Evolutionary conservation across 2,113 vertebrate genomes (phyloP).

Genomic region (Phrynosoma platyrhinos): DNA sequence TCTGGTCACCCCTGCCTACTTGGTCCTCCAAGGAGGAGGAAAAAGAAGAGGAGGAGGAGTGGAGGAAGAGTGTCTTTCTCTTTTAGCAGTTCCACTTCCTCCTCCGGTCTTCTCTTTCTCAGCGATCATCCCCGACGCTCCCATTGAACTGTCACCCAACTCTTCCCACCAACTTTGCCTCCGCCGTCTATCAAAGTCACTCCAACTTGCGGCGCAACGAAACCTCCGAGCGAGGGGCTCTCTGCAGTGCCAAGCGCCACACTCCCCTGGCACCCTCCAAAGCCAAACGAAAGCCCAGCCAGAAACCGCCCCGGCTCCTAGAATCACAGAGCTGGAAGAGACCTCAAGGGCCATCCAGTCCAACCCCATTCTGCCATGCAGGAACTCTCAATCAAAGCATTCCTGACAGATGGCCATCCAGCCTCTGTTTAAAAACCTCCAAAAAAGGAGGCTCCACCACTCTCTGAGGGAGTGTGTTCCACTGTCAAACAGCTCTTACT

Average conservation of each 20-base stretch:
- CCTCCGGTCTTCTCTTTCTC: neutral
- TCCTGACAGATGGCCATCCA: too few relatives aligned
- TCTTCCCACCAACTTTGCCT: neutral
- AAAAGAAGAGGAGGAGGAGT: neutral
- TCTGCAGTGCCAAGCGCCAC: accelerated
- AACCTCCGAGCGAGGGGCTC: too few relatives aligned
- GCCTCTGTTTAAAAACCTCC: too few relatives aligned
- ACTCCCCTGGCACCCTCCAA: neutral
- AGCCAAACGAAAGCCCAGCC: neutral
- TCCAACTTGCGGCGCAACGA: neutral
- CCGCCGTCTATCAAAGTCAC: neutral
- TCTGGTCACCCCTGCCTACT: neutral
- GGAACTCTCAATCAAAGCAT: too few relatives aligned
- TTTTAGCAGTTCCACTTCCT: neutral
- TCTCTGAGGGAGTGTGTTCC: too few relatives aligned
- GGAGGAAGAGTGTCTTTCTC: neutral
- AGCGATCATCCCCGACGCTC: neutral
- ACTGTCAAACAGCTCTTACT: too few relatives aligned
- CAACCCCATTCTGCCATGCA: too few relatives aligned
- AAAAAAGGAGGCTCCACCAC: too few relatives aligned
- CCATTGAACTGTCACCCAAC: neutral
- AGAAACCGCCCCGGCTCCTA: too few relatives aligned
- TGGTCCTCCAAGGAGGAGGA: neutral
- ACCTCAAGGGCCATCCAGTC: too few relatives aligned
- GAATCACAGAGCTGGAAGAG: too few relatives aligned